Percentiles rank a stretch among this genome's conserved stretches.
Conservation (phyloP, 2,113 vertebrate species). For the Nettapus auritus region DNA sequence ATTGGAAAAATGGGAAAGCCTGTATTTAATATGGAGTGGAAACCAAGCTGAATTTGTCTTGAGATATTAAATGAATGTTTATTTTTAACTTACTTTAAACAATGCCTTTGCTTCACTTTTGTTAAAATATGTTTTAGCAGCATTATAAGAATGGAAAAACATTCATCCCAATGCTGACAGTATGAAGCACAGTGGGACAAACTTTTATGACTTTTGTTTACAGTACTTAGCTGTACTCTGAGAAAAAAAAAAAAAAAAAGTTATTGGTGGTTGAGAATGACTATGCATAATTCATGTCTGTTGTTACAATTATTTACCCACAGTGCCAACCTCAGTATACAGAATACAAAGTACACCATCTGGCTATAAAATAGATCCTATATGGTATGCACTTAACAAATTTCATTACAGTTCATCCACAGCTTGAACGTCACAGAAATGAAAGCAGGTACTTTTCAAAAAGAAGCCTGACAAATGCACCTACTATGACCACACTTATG, state of each 20-base stretch:
- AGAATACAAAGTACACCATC: not conserved
- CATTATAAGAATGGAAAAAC: not conserved
- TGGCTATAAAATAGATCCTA: constrained; percentile 9
- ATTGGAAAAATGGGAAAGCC: not conserved
- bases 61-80: not conserved
- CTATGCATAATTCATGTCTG: constrained; percentile 9
- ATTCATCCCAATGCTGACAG: not conserved
- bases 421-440: not conserved
- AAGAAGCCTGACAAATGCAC: not conserved
- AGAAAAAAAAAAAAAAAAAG: not conserved
- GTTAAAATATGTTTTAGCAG: not conserved
- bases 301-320: not conserved
- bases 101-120: not conserved
- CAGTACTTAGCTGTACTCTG: not conserved
- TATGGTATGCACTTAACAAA: not conserved
- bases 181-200: not conserved
- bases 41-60: not conserved
- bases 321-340: not conserved
- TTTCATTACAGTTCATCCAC: not conserved
- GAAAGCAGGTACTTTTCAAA: not conserved
- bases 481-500: not conserved
- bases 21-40: not conserved
- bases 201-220: not conserved
- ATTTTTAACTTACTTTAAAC: not conserved
- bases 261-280: not conserved